Conservation (phyloP, 1,140 invertebrate species). For the Meteorus sp. region DNA sequence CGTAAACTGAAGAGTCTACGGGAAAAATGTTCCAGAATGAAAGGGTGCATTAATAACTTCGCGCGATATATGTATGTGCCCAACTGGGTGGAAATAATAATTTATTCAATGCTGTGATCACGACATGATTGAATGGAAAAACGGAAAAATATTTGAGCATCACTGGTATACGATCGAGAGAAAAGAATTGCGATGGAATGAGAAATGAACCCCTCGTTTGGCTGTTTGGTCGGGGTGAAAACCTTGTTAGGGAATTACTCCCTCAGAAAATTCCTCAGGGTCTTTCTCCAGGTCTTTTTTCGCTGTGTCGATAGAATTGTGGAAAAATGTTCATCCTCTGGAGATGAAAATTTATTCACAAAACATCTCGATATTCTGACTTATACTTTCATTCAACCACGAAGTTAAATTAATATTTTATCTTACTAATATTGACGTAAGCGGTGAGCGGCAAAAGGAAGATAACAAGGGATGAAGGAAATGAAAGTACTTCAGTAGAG, state of each 20-base stretch:
- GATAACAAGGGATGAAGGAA: not conserved
- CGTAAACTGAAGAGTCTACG: not conserved
- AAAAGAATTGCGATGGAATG: conserved; percentile 2
- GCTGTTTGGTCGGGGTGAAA: not conserved
- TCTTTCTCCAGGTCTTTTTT: conserved; percentile 16
- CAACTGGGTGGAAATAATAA: conserved; percentile 16
- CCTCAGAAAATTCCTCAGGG: not conserved
- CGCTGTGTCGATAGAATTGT: conserved; percentile 11
- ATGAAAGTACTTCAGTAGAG: conserved; percentile 4
- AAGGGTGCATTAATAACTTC: conserved; percentile 11
- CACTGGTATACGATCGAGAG: not conserved
- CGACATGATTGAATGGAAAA: not conserved
- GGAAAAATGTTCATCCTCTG: conserved; percentile 8
- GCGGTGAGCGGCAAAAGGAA: not conserved
- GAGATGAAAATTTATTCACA: not conserved
- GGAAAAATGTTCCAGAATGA: not conserved
- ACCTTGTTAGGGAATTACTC: conserved; percentile 23
- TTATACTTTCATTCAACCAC: conserved; percentile 1
- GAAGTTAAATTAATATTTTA: conserved; percentile 14
- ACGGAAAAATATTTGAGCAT: not conserved
- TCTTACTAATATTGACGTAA: conserved; percentile 10
- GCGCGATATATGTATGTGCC: not conserved
- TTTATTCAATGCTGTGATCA: conserved; percentile 23
- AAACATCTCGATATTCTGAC: not conserved
- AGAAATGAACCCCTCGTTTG: conserved; percentile 17